phyloP scores from a whole-genome alignment of 1,140 invertebrate genomes.

The Eufriesea mexicana region DNA sequence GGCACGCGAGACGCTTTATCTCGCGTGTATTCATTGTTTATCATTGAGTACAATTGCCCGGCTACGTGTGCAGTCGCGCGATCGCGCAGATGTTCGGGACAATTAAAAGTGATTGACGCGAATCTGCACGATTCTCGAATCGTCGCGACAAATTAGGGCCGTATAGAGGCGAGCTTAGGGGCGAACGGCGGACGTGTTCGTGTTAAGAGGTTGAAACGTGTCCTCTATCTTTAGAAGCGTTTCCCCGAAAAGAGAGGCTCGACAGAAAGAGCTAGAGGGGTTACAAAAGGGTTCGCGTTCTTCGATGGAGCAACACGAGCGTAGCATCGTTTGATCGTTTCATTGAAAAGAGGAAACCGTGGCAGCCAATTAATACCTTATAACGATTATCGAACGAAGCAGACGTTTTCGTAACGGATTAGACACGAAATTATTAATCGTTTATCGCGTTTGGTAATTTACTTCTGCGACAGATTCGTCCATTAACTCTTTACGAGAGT shows the following conservation, averaged over 20 bases:
- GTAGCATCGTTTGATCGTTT: not conserved
- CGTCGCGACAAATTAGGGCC: slow-evolving; percentile 44
- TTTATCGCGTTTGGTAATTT: no score
- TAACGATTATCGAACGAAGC: not conserved
- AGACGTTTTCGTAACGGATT: no score
- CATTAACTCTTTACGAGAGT: no score
- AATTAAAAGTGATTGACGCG: slow-evolving; percentile 72
- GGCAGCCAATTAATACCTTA: not conserved
- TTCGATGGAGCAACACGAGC: slow-evolving; percentile 19
- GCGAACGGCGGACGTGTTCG: slow-evolving; percentile 23
- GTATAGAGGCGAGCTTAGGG: slow-evolving; percentile 24
- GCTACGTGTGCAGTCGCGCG: slow-evolving; percentile 24
- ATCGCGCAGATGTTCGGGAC: slow-evolving; percentile 59
- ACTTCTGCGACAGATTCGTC: no score
- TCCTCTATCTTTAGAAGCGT: slow-evolving; percentile 61
- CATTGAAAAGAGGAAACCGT: not conserved
- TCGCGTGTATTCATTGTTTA: slow-evolving; percentile 39
- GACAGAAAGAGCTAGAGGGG: not conserved
- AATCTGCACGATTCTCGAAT: slow-evolving; percentile 57
- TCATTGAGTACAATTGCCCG: slow-evolving; percentile 39
- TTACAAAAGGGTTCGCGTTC: slow-evolving; percentile 33
- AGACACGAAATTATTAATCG: no score
- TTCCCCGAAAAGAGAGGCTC: slow-evolving; percentile 35
- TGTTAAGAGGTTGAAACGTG: slow-evolving; percentile 51
- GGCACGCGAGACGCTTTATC: slow-evolving; percentile 35